Base-by-base conservation (phyloP, 2,888 invertebrate genomes). In the Agrotis segetum region DNA sequence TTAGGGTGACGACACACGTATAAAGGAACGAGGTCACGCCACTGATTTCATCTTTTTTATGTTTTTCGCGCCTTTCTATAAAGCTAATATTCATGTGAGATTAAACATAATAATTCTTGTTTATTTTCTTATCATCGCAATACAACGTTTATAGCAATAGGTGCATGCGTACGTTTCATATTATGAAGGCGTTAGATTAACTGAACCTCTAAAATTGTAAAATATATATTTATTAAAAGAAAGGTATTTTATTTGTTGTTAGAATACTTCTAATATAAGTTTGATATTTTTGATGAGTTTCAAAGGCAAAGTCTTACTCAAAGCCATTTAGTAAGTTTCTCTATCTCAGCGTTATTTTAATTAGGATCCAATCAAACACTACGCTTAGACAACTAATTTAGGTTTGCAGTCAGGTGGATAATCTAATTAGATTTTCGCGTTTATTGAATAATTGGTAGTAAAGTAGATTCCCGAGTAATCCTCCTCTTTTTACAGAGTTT, bases 1-100 rank as follows among this genome's bases (percentile, higher is more conserved):
- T 40, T 13, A 19, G 17, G 21, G 44, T 61, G 60, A 44, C 47
- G 52, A 68, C 52, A 60, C 62, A 47, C 44, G 60, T 64, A 67
- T 61, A 58, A 53, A 64, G 75, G 53, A 67, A 58, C 52, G 60
- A 74, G 67, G 66, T 56, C 70, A 74, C 53, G 66, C 64, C 17
- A 1, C 75, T 70, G 63, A 75, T 79, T 67, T 75, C 70, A 80
- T 67, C n/a, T 71, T 67, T 67, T 70, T 75, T 69, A 55, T 74
- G 55, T 49, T 61, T 67, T 65, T 62, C 55, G 14, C 55, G 53
- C 49, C n/a, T 67, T 70, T 75, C 53, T 79, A 55, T 74, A 74
- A 68, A 65, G 52, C 50, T 70, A 74, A 74, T 75, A 80, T 80
- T 49, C 47, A 58, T 61, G 49, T 80, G 52, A 47, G 52, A 55